These are phyloP conservation scores for Trichopria drosophilae DNA, from an alignment of 2,888 invertebrate genomes.

Conservation along the genomic window DNA sequence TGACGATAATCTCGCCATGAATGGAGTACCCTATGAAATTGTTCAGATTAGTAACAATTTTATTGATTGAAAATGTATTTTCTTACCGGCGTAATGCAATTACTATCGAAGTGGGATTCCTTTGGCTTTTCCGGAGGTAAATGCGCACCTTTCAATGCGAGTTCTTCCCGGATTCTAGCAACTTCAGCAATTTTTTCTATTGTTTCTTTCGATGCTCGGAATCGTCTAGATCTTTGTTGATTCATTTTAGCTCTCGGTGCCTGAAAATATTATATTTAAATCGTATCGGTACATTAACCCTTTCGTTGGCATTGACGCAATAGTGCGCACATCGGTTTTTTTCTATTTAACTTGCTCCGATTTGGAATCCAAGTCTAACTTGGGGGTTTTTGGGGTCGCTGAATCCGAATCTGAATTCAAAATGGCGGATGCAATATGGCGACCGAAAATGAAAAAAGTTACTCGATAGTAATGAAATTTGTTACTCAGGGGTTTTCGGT, in stretches of 20 bases:
- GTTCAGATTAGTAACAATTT: not conserved
- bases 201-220: constrained; percentile 94
- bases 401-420: no score
- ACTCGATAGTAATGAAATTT: no score
- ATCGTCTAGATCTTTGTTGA: constrained; percentile 95
- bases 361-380: no score
- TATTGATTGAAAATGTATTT: not conserved
- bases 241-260: constrained; percentile 99
- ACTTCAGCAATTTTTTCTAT: constrained; percentile 87
- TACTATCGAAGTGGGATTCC: constrained; percentile 95
- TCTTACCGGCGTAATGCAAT: constrained; percentile 92
- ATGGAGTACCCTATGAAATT: constrained; percentile 80
- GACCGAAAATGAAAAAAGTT: no score
- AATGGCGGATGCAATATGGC: no score
- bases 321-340: no score
- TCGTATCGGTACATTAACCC: no score
- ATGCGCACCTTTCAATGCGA: constrained; percentile 71
- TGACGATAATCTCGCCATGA: constrained; percentile 88
- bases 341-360: no score
- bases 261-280: constrained; percentile 49
- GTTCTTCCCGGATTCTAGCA: constrained; percentile 74
- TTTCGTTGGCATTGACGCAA: no score
- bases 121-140: constrained; percentile 87
- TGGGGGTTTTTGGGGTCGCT: no score
- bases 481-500: no score